These are phyloP conservation scores for Pardosa pseudoannulata DNA, from an alignment of 2,888 invertebrate species.

Conservation along the genomic window DNA sequence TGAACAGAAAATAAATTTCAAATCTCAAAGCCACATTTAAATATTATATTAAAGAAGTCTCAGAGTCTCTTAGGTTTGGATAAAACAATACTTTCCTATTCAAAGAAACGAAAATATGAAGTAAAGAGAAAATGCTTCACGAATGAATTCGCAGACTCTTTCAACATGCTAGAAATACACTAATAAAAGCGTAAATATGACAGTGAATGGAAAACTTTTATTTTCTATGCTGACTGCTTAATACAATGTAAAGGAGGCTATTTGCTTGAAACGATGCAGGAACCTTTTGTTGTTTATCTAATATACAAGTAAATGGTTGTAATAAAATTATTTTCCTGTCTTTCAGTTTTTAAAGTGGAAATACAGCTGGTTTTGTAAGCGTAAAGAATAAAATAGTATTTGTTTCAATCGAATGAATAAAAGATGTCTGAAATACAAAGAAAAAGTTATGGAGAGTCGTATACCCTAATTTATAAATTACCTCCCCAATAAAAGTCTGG, in stretches of 20 bases:
- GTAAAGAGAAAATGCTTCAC: slow-evolving; percentile 11
- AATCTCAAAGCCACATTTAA: no score
- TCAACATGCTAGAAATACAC: not conserved
- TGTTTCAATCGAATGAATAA: not conserved
- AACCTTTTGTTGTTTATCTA: slow-evolving; percentile 33
- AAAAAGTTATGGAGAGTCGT: no score
- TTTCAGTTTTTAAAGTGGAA: not conserved
- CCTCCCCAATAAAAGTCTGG: no score
- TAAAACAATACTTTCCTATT: no score
- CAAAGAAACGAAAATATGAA: not conserved
- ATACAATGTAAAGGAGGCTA: slow-evolving; percentile 24
- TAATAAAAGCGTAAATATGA: slow-evolving; percentile 18
- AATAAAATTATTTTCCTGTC: not conserved
- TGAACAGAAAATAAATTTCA: no score
- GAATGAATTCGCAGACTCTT: not conserved
- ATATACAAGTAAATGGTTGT: slow-evolving; percentile 17
- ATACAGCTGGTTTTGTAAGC: not conserved
- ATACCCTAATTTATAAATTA: no score
- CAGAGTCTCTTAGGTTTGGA: no score
- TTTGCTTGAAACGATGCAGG: slow-evolving; percentile 4
- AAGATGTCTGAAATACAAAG: no score
- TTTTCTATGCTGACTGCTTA: slow-evolving; percentile 1
- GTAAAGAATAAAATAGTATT: not conserved
- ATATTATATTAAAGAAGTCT: no score
- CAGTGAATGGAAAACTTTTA: not conserved